Evolutionary conservation across 2,797 vertebrate species (phyloP).

Genomic region (Chiloscyllium punctatum): DNA sequence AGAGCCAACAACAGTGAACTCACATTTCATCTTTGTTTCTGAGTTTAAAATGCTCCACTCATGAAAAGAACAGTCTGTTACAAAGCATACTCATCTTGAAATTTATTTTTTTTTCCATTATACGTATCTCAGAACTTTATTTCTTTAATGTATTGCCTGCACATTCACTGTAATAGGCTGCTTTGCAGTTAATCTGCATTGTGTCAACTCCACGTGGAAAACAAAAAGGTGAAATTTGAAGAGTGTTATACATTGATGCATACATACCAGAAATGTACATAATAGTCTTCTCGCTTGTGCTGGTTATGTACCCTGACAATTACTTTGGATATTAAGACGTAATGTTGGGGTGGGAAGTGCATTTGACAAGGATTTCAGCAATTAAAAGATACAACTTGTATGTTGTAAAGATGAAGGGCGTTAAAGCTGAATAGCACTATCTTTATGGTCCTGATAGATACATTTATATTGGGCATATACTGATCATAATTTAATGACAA

Average conservation of each 20-base stretch:
- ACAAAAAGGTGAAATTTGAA: constrained; percentile 58
- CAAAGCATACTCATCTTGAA: constrained; percentile 74
- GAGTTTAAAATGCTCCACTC: constrained; percentile 86
- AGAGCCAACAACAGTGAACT: constrained; percentile 74
- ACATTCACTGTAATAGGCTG: constrained; percentile 66
- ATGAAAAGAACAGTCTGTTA: constrained; percentile 91
- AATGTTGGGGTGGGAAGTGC: constrained; percentile 64
- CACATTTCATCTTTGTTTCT: constrained; percentile 75
- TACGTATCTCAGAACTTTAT: constrained; percentile 67
- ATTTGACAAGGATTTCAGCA: constrained; percentile 60
- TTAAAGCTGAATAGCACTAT: constrained; percentile 51
- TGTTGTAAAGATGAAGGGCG: constrained; percentile 57
- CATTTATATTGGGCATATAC: background rate
- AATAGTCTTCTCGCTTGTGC: constrained; percentile 45
- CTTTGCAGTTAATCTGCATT: constrained; percentile 60
- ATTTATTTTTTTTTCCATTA: constrained; percentile 55
- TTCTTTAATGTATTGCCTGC: constrained; percentile 64
- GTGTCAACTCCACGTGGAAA: constrained; percentile 57
- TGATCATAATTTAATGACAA: constrained; percentile 50
- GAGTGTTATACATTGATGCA: constrained; percentile 65
- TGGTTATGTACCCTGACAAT: constrained; percentile 56
- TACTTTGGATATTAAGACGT: constrained; percentile 53
- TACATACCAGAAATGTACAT: constrained; percentile 61
- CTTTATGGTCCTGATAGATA: constrained; percentile 35
- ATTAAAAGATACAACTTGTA: constrained; percentile 45